These are phyloP conservation scores for Dolichotis patagonum DNA, from an alignment of 2,113 vertebrate species.

Conservation along the genomic window DNA sequence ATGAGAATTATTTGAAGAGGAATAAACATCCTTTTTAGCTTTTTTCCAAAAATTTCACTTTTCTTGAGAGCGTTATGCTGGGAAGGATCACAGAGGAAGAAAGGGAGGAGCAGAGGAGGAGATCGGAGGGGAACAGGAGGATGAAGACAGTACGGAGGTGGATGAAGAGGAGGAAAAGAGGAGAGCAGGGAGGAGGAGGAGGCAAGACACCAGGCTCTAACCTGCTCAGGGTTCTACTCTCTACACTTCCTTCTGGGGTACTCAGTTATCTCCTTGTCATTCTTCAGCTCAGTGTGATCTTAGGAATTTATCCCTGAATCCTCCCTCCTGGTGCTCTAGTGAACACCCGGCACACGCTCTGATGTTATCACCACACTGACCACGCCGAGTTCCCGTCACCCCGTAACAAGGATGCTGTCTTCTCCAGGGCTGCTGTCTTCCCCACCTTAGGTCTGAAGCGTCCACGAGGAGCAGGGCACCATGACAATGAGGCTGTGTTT, in stretches of 20 bases:
- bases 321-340: neutral
- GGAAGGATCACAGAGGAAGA: neutral
- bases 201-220: too few species aligned
- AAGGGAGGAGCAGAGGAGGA: neutral
- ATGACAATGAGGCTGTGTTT: neutral
- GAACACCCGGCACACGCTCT: neutral
- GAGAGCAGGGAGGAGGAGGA: neutral
- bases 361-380: too few species aligned
- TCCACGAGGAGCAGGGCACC: neutral
- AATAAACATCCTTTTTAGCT: neutral
- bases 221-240: neutral
- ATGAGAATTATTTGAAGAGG: neutral
- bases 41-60: neutral
- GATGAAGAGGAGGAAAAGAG: neutral
- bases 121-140: neutral
- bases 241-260: neutral
- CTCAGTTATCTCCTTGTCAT: too few species aligned
- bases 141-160: neutral
- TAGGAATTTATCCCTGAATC: neutral
- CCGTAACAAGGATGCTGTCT: accelerated
- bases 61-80: neutral
- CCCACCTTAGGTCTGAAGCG: neutral
- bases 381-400: neutral
- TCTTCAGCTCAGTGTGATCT: neutral
- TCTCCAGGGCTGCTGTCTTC: neutral